phyloP scores from a whole-genome alignment of 2,113 vertebrate genomes.

The cattle (Bos taurus) region ARS-UCD2.0 NC_037357.1:132217501-132218000 shows the following conservation, averaged over 20 bases:
- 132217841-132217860: background rate
- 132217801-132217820: background rate
- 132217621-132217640: slow-evolving; percentile 97
- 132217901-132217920: background rate
- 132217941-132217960: background rate
- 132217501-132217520: background rate
- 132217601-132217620: slow-evolving; percentile 98
- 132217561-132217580: slow-evolving; percentile 86
- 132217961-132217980: background rate
- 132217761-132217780: background rate
- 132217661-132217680: slow-evolving; percentile 97
- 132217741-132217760: background rate
- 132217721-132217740: background rate
- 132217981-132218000: background rate
- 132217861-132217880: background rate
- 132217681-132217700: background rate
- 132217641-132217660: slow-evolving; percentile 98
- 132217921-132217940: background rate
- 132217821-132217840: background rate
- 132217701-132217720: background rate
- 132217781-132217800: background rate
- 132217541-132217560: slow-evolving; percentile 38
- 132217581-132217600: slow-evolving; percentile 96
- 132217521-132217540: background rate
- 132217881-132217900: background rate